Base-by-base conservation (phyloP, 2,888 invertebrate species). In the Chironomus tentans region DNA sequence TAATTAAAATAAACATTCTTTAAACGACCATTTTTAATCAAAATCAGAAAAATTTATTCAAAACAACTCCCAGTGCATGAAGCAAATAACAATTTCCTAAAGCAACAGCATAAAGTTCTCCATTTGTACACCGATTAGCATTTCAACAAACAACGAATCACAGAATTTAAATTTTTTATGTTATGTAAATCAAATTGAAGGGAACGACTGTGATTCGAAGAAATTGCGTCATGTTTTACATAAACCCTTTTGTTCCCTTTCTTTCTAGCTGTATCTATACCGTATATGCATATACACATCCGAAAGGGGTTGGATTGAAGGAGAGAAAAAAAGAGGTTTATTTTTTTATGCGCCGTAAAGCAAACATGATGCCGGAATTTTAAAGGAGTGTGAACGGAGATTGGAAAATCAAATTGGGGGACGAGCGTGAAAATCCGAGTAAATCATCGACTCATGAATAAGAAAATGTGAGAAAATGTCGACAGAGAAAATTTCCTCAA, bases 201-300 rank as follows among this genome's bases (percentile, higher is more conserved):
- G 47, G 68, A 74, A 74, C 46, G 47, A 47, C 48, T 74, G 74
- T 74, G 74, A 74, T 74, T 74, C 74, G 74, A 46, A 28, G 21
- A 28, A 56, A 56, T 56, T 56, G 56, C 56, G 56, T 56, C 56
- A 56, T 56, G 56, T 71, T 56, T 56, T 28, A 74, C 48, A 68
- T 68, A 28, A 62, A 74, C 65, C 74, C 74, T 68, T 74, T 74
- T 21, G n/a, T 56, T 56, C 56, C 56, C 56, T 18, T 15, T 50
- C 15, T 50, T n/a, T 50, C 3, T 50, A 28, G 13, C 3, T 50
- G 10, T n/a, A n/a, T n/a, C 7, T 10, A 2, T 38, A 38, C 38
- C 38, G 38, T 38, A 38, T 38, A 28, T 28, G 28, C 28, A n/a
- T n/a, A n/a, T n/a, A 15, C n/a, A 22, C 21, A 21, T 24, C 2